Evolutionary conservation across 2,888 invertebrate species (phyloP).

Genomic region (Drosophila pegasa): DNA sequence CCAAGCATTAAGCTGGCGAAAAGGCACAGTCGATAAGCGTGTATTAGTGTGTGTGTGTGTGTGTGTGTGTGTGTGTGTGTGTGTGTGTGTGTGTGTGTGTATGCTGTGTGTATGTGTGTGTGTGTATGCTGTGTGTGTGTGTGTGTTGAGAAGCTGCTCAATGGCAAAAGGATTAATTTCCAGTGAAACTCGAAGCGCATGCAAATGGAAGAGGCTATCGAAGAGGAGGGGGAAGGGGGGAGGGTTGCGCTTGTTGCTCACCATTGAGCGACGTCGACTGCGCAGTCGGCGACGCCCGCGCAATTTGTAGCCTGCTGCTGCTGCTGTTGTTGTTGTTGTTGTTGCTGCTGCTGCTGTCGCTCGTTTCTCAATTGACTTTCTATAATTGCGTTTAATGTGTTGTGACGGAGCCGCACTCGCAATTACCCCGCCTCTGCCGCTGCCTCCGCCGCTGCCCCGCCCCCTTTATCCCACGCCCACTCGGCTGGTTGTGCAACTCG

Average conservation of each 20-base stretch:
- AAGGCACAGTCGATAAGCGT: slow-evolving; percentile 40
- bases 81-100: slow-evolving; percentile 1
- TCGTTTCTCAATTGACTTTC: slow-evolving; percentile 73
- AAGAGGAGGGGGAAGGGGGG: too few relatives aligned
- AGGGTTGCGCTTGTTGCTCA: slow-evolving; percentile 29
- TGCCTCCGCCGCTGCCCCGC: not conserved
- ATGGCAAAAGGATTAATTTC: slow-evolving; percentile 54
- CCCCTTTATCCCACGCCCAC: not conserved
- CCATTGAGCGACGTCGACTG: slow-evolving; percentile 20
- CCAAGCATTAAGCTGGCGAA: slow-evolving; percentile 44
- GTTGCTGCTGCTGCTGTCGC: slow-evolving; percentile 26
- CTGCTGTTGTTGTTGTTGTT: slow-evolving; percentile 24
- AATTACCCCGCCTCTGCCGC: slow-evolving; percentile 31
- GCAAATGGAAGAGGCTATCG: slow-evolving; percentile 24
- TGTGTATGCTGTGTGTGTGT: slow-evolving; percentile 5
- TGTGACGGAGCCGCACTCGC: slow-evolving; percentile 67
- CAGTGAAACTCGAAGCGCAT: slow-evolving; percentile 30
- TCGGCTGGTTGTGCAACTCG: slow-evolving; percentile 66
- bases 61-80: slow-evolving; percentile 4
- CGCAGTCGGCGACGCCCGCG: slow-evolving; percentile 55
- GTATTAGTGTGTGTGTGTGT: not conserved
- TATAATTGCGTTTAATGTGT: slow-evolving; percentile 82
- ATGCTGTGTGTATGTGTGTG: not conserved
- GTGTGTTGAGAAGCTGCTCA: slow-evolving; percentile 14
- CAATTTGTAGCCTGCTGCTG: slow-evolving; percentile 51